Conservation (phyloP, 2,888 invertebrate species). For the Geophilus truncorum region DNA sequence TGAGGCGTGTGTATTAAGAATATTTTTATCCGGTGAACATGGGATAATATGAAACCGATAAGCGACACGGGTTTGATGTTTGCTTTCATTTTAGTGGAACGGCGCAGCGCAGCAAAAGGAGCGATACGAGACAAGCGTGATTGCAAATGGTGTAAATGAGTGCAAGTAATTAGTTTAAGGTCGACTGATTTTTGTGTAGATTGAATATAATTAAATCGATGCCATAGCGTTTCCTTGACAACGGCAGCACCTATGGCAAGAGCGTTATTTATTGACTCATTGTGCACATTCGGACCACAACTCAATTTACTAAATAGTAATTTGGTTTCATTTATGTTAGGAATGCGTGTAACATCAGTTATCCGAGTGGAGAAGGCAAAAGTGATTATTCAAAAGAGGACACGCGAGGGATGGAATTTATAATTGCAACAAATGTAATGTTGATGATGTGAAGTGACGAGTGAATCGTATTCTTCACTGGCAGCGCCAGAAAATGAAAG, state of each 20-base stretch:
- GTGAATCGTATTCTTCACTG: neutral
- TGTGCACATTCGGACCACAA: neutral
- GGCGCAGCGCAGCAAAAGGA: neutral
- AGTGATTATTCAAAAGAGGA: neutral
- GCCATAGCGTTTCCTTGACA: neutral
- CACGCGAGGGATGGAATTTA: neutral
- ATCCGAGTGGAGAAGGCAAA: neutral
- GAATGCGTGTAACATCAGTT: neutral
- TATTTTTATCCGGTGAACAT: too few relatives aligned
- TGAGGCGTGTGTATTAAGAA: too few relatives aligned
- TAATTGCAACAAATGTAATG: neutral
- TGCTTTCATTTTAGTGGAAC: neutral
- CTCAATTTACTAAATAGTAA: slow-evolving; percentile 6
- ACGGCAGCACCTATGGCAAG: neutral
- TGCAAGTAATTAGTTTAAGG: neutral
- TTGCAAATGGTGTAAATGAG: neutral
- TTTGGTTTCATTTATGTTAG: neutral
- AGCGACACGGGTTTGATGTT: neutral
- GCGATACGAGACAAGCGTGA: neutral
- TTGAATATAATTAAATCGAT: slow-evolving; percentile 20
- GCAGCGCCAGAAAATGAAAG: neutral
- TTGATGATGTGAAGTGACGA: slow-evolving; percentile 14
- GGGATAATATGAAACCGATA: too few relatives aligned
- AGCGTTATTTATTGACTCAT: neutral
- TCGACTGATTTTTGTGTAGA: neutral